Evolutionary conservation across 2,888 invertebrate genomes (phyloP), one percentile per base, ranked within the genome.

Genomic region (Machimus rusticus): DNA sequence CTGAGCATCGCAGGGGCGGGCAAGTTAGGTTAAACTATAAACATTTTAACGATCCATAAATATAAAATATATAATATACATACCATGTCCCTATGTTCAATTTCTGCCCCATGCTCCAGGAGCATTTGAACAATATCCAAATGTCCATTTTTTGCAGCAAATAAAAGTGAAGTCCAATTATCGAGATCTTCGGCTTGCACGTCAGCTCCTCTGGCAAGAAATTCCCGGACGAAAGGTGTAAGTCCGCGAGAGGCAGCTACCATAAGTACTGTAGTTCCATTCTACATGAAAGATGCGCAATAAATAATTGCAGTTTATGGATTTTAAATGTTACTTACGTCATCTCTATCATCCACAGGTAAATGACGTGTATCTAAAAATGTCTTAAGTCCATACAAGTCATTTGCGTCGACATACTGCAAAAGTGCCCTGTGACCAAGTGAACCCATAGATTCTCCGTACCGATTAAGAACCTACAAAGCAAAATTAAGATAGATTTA

Each of bases 181-280:
- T 99, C 99, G 90, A 95, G 94, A 93, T 99, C 99, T 90, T 97
- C 96, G 16, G 96, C 96, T 92, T 97, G 96, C 23, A 98, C 96
- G 93, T 99, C 99, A 46, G 99, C 98, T 88, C 98, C 98, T 91
- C 97, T 96, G 87, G 96, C 95, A 89, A 99, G 94, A 89, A 99
- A 94, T 91, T 97, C 95, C 86, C 96, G 95, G 82, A 97, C 97
- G 92, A 99, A 97, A 76, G 95, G 95, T 87, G 95, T 93, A 90
- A 97, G 96, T 43, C 99, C 99, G 90, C 96, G 96, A 91, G 96
- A 95, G 88, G 98, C 95, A 78, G 99, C 98, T 91, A 97, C 95
- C 94, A 99, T 98, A 91, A 99, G 96, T 86, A 97, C 97, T 81
- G 99, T 98, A 88, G 97, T 96, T 89, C 98, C 98, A 94, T 98